Base-by-base conservation (phyloP, 2,888 invertebrate species). In the Galeruca laticollis region DNA sequence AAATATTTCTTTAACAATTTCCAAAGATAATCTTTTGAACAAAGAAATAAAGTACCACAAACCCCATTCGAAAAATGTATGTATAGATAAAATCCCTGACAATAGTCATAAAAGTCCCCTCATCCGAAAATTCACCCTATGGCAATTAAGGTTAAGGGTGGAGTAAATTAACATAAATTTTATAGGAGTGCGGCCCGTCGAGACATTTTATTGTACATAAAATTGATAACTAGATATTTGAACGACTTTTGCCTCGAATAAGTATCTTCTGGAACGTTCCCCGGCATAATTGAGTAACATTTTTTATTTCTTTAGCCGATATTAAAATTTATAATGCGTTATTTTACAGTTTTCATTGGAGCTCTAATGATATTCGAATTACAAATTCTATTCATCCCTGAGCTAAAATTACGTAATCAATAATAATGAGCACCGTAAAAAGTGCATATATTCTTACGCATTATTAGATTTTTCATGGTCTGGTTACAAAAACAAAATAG, bases 151-250 rank as follows among this genome's bases (percentile, higher is more conserved):
- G 56, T 57, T 57, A 57, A 57, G 56, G 56, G 56, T 57, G 56
- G 56, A 57, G 56, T 57, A 57, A 57, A 57, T 57, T 57, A 57
- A 57, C 56, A 57, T 57, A 57, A 57, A 57, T 57, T 57, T 57
- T 57, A 57, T 57, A 57, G 56, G 15, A 57, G 35, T 57, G 33
- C 33, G 56, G 35, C 56, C 56, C 18, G 56, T 57, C 56, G 56
- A 57, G 56, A 57, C 56, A 57, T 57, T 57, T 57, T 57, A 57
- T 57, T 57, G 18, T 57, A 57, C 56, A 57, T 57, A 57, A 57
- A 57, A 57, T 57, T 57, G 56, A 57, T 57, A 57, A 57, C 56
- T 57, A 57, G 56, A 57, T 54, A 35, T 57, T 57, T 57, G 31
- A 57, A 57, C 56, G 56, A 57, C 56, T 57, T 57, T 57, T 11